Evolutionary conservation across 2,888 invertebrate species (phyloP).

Genomic region (Scaptomyza flava): DNA sequence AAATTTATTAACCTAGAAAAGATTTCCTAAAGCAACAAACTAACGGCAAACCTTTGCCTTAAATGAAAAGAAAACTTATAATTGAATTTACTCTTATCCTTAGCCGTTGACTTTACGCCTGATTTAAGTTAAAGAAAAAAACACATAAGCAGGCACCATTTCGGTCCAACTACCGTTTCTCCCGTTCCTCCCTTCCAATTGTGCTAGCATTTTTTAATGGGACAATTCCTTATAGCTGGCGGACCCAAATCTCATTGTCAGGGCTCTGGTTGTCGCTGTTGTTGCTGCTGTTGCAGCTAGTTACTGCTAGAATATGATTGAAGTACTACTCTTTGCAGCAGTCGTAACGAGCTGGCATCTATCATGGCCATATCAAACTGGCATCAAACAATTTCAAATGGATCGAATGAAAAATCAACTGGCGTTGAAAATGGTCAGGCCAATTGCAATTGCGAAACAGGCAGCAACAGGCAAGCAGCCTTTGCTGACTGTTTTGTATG

Average conservation of each 20-base stretch:
- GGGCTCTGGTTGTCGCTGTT: conserved; percentile 19
- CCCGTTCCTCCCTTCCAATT: not conserved
- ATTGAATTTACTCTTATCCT: not conserved
- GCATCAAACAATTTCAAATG: conserved; percentile 80
- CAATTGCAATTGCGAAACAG: conserved; percentile 74
- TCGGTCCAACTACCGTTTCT: not conserved
- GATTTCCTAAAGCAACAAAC: not conserved
- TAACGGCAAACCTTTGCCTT: not conserved
- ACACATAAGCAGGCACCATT: not conserved
- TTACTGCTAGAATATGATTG: conserved; percentile 67
- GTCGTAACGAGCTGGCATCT: conserved; percentile 74
- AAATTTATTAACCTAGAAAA: too few relatives aligned
- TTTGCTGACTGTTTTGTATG: conserved; percentile 71
- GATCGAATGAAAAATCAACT: conserved; percentile 80
- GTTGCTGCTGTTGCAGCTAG: conserved; percentile 15
- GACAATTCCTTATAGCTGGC: conserved; percentile 19
- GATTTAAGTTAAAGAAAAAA: not conserved
- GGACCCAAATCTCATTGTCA: conserved; percentile 51
- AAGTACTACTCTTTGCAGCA: conserved; percentile 62
- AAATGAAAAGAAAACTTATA: not conserved
- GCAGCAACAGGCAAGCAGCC: conserved; percentile 2
- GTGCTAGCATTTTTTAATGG: conserved; percentile 21
- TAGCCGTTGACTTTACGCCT: not conserved
- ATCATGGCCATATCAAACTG: conserved; percentile 80
- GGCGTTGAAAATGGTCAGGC: conserved; percentile 70